phyloP scores from a whole-genome alignment of 2,888 invertebrate genomes.

The Drosophila ezoana region DNA sequence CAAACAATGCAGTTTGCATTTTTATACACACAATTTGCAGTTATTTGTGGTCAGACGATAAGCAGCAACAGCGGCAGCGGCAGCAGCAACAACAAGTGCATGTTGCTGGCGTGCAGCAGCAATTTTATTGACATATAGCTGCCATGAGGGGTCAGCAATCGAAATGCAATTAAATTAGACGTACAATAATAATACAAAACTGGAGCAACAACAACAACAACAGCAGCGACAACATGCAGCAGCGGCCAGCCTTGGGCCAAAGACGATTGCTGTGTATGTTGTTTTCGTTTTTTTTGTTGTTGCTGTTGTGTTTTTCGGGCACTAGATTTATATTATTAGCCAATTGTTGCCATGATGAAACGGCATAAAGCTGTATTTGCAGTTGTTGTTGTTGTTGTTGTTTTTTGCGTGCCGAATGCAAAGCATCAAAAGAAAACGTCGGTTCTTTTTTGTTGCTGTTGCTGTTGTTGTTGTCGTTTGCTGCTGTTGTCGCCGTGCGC shows the following conservation, averaged over 20 bases:
- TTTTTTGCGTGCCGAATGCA: constrained; percentile 74
- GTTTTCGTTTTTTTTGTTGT: constrained; percentile 14
- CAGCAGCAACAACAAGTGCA: constrained; percentile 47
- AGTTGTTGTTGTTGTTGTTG: constrained; percentile 48
- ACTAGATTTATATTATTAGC: constrained; percentile 75
- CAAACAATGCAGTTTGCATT: constrained; percentile 74
- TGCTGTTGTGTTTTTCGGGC: constrained; percentile 50
- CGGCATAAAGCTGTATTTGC: constrained; percentile 46
- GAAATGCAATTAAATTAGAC: constrained; percentile 77
- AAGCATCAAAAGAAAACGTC: constrained; percentile 70
- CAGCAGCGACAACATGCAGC: constrained; percentile 10
- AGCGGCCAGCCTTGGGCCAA: constrained; percentile 47
- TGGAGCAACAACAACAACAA: constrained; percentile 42
- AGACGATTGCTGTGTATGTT: constrained; percentile 38
- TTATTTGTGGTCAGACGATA: constrained; percentile 73
- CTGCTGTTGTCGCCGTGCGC: constrained; percentile 54
- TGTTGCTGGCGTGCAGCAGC: constrained; percentile 56
- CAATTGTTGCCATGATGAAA: constrained; percentile 72
- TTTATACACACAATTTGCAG: constrained; percentile 77
- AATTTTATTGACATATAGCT: constrained; percentile 71
- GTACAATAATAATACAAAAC: constrained; percentile 51
- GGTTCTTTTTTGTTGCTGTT: constrained; percentile 47
- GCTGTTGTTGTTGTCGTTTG: constrained; percentile 39
- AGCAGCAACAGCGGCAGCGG: constrained; percentile 34
- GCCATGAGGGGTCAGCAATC: constrained; percentile 74